phyloP scores from a whole-genome alignment of 2,113 vertebrate genomes.

The Myrmecobius fasciatus region DNA sequence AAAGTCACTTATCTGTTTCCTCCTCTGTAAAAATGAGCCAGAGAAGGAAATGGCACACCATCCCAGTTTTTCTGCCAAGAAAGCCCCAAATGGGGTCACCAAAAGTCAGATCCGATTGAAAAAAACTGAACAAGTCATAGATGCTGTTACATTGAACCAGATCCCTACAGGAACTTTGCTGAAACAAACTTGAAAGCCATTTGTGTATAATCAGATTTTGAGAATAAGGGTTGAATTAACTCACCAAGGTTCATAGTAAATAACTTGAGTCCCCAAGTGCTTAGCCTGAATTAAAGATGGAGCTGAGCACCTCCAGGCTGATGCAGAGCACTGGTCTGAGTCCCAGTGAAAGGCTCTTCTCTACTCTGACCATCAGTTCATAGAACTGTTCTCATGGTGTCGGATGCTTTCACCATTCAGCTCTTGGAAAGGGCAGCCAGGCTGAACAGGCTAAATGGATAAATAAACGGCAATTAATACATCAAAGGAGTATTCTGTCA shows the following conservation, averaged over 20 bases:
- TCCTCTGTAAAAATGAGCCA: neutral
- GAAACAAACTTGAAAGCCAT: neutral
- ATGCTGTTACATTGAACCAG: neutral
- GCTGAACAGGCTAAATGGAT: neutral
- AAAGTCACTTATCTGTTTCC: neutral
- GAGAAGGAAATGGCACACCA: neutral
- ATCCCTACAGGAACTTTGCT: neutral
- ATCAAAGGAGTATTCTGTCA: neutral
- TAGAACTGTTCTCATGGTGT: neutral
- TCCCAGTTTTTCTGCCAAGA: neutral
- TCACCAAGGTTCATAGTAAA: neutral
- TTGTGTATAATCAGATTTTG: neutral
- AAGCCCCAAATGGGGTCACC: neutral
- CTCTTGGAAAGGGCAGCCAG: neutral
- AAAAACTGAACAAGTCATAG: neutral
- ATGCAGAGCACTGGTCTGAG: neutral
- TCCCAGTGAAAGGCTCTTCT: neutral
- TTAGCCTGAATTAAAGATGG: conserved; percentile 6
- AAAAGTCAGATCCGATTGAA: neutral
- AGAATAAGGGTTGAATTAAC: neutral
- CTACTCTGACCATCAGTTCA: neutral
- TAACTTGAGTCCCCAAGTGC: neutral
- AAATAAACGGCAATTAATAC: neutral
- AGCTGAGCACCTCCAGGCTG: neutral
- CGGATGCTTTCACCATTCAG: neutral